Evolutionary conservation across 2,113 vertebrate species (phyloP).

Genomic region (Diadophis punctatus): DNA sequence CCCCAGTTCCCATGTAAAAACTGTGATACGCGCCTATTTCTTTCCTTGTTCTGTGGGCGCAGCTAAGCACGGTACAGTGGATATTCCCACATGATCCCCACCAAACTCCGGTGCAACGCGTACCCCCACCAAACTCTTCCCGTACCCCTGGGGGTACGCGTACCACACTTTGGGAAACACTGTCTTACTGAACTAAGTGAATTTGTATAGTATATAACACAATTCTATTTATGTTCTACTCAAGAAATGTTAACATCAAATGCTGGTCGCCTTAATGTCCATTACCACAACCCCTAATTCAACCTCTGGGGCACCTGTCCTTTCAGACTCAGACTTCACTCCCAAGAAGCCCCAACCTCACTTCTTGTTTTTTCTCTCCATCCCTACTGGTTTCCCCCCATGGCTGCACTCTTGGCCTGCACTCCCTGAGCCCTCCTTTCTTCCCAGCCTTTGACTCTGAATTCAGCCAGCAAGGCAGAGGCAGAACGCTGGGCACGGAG

Average conservation of each 20-base stretch:
- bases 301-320: not conserved
- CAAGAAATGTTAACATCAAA: not conserved
- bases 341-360: not conserved
- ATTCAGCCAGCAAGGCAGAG: not conserved
- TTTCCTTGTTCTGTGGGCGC: no score
- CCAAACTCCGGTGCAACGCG: no score
- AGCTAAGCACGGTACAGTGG: no score
- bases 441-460: not conserved
- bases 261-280: not conserved
- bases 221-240: not conserved
- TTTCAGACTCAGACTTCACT: not conserved
- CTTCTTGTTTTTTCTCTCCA: not conserved
- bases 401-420: not conserved
- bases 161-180: no score
- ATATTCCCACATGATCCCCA: no score
- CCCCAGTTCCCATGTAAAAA: no score
- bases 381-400: not conserved
- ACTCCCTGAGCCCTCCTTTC: not conserved
- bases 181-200: not conserved
- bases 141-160: no score
- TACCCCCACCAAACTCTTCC: no score
- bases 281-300: not conserved
- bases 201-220: not conserved
- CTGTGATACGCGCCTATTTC: no score
- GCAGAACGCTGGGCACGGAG: not conserved